phyloP scores from a whole-genome alignment of 2,797 vertebrate species.

The Heteromormyrus szaboi region DNA sequence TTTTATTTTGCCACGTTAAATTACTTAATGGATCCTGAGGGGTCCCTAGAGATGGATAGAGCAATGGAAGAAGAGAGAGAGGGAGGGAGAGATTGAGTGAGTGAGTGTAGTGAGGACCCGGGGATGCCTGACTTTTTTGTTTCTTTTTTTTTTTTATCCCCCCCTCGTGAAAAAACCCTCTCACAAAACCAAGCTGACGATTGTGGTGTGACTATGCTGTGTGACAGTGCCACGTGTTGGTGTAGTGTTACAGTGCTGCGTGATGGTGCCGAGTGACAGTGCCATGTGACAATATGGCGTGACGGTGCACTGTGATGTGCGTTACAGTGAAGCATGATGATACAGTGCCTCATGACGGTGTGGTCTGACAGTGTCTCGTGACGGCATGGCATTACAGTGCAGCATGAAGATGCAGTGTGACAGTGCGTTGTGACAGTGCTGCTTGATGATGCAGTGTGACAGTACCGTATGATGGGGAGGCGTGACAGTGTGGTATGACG shows the following conservation, averaged over 20 bases:
- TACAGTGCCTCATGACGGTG: no score
- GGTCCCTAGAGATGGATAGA: constrained; percentile 53
- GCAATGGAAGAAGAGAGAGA: background rate
- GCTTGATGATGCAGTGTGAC: background rate
- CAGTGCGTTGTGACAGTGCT: background rate
- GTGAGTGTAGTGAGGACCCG: background rate
- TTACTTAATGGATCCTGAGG: constrained; percentile 76
- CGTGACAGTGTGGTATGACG: background rate
- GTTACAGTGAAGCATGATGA: no score
- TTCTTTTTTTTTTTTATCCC: background rate
- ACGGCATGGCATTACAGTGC: no score
- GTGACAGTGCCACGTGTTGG: no score
- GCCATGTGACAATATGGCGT: no score
- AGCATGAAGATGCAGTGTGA: background rate
- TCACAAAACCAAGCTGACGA: background rate
- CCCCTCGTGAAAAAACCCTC: background rate
- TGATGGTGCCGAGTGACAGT: no score
- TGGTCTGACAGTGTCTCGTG: no score
- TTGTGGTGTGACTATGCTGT: no score
- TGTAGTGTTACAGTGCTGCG: no score
- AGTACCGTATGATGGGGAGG: background rate
- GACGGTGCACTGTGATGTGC: no score
- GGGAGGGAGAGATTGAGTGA: background rate
- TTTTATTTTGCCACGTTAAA: constrained; percentile 57
- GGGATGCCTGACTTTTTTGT: background rate